These are phyloP conservation scores for Clivina fossor DNA, from an alignment of 2,888 invertebrate species.

Conservation along the genomic window DNA sequence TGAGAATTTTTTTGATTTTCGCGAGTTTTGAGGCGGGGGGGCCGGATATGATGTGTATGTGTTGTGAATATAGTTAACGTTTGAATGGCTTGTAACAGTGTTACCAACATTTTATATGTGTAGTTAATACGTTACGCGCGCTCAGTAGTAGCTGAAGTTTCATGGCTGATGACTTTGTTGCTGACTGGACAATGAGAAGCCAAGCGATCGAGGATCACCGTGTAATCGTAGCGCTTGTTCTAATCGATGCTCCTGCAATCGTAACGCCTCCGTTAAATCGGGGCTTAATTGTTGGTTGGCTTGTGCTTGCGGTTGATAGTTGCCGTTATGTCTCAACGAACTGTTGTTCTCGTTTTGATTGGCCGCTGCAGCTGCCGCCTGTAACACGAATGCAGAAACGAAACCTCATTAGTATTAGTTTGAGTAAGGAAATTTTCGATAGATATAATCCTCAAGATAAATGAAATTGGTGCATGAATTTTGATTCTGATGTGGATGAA, in stretches of 20 bases:
- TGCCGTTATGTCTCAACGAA: constrained; percentile 52
- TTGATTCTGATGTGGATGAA: too few relatives aligned
- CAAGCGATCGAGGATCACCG: constrained; percentile 76
- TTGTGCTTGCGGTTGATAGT: constrained; percentile 36
- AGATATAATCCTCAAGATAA: too few relatives aligned
- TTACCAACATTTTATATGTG: too few relatives aligned
- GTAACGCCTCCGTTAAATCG: constrained; percentile 70
- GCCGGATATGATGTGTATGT: too few relatives aligned
- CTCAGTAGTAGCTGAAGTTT: constrained; percentile 82
- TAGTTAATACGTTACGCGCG: constrained; percentile 46
- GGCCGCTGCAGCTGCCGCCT: constrained; percentile 62
- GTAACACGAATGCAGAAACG: too few relatives aligned
- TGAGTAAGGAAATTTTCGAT: too few relatives aligned
- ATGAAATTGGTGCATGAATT: too few relatives aligned
- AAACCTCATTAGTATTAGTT: too few relatives aligned
- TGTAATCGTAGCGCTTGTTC: constrained; percentile 82
- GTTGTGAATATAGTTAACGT: too few relatives aligned
- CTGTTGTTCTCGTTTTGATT: constrained; percentile 52
- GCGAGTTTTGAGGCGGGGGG: too few relatives aligned
- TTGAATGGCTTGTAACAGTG: too few relatives aligned
- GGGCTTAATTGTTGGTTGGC: constrained; percentile 62
- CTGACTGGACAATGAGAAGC: constrained; percentile 65
- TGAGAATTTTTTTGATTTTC: too few relatives aligned
- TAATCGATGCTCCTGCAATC: constrained; percentile 72
- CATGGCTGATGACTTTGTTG: constrained; percentile 66